A percentile compares a stretch with the other conserved stretches of the same genome.
Evolutionary conservation across 2,113 vertebrate genomes (phyloP).

Genomic region (Climacteris rufus): DNA sequence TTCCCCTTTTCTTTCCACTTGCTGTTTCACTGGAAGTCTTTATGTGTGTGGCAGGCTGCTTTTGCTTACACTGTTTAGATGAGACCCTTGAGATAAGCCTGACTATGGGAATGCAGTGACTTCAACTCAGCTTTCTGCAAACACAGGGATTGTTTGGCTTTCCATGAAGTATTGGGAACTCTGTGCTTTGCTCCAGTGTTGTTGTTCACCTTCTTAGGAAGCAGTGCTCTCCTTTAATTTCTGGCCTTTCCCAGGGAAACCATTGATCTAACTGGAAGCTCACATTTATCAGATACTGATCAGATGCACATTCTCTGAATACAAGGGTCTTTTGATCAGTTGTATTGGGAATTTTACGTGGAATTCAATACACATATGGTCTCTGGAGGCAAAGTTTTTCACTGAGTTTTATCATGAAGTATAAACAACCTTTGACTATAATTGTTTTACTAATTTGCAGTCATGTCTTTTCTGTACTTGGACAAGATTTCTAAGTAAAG

Average conservation of each 20-base stretch:
- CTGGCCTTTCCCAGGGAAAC: background rate
- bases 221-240: background rate
- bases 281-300: background rate
- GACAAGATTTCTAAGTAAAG: background rate
- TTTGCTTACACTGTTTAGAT: background rate
- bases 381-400: background rate
- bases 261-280: background rate
- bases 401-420: background rate
- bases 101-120: background rate
- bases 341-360: background rate
- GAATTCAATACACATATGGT: background rate
- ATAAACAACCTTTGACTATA: background rate
- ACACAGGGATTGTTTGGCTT: background rate
- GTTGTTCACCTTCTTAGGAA: background rate
- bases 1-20: background rate
- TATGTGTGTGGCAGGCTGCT: background rate
- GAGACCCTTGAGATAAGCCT: background rate
- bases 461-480: background rate
- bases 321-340: background rate
- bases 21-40: background rate
- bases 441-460: constrained; percentile 1
- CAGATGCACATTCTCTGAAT: background rate
- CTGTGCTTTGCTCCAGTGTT: background rate
- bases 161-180: background rate
- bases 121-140: background rate